phyloP scores from a whole-genome alignment of 2,888 invertebrate genomes.

The Ophraella communa region DNA sequence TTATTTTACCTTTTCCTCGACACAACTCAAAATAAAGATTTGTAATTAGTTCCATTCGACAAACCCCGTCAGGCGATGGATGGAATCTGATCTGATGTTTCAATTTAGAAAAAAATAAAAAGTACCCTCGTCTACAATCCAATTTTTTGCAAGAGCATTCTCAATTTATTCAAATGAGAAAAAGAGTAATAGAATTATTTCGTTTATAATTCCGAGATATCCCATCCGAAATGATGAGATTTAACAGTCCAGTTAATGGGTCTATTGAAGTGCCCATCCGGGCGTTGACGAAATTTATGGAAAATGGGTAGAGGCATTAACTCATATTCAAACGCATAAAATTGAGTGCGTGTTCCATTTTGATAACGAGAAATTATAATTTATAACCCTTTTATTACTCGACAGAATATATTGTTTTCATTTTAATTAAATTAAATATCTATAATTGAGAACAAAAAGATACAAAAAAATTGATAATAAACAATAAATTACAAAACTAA shows the following conservation, averaged over 20 bases:
- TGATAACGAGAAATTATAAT: conserved; percentile 40
- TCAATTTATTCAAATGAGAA: conserved; percentile 13
- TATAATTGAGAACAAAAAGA: too few relatives aligned
- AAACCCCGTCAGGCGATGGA: too few relatives aligned
- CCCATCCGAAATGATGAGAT: conserved; percentile 18
- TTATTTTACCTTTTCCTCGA: too few relatives aligned
- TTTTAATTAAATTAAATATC: too few relatives aligned
- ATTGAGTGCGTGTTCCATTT: conserved; percentile 41
- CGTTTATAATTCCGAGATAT: conserved; percentile 20
- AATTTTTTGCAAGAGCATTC: not conserved
- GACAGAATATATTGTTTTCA: not conserved
- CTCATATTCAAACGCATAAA: conserved; percentile 26
- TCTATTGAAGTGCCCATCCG: conserved; percentile 18
- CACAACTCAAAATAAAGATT: too few relatives aligned
- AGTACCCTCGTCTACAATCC: not conserved
- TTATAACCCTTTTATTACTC: conserved; percentile 37
- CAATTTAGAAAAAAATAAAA: not conserved
- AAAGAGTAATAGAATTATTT: conserved; percentile 22
- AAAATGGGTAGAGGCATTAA: conserved; percentile 24
- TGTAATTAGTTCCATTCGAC: too few relatives aligned
- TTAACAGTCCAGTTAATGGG: conserved; percentile 25
- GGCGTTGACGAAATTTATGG: conserved; percentile 23
- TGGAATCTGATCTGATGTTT: not conserved
- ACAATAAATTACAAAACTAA: too few relatives aligned
- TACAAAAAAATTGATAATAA: too few relatives aligned